A percentile compares a stretch with the other conserved stretches of the same genome.
Evolutionary conservation across 2,797 vertebrate genomes (phyloP).

Genomic region (Crenuchus spilurus): DNA sequence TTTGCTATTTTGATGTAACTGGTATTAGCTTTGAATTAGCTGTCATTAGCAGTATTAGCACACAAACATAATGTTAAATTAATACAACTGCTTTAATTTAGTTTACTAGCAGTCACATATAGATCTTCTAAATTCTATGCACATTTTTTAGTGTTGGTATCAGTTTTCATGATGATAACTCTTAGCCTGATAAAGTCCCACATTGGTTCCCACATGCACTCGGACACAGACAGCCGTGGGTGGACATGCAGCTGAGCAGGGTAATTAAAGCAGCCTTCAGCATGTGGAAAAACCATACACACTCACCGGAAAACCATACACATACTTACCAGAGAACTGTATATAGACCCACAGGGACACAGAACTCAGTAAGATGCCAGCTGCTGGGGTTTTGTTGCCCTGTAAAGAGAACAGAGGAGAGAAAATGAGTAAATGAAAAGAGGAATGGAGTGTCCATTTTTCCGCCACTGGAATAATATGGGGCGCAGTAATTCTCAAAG

Average conservation of each 20-base stretch:
- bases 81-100: no score
- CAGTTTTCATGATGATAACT: no score
- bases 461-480: conserved; percentile 13
- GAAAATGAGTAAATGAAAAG: conserved; percentile 49
- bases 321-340: conserved; percentile 71
- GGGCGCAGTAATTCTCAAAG: conserved; percentile 55
- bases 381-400: conserved; percentile 76
- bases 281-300: conserved; percentile 80
- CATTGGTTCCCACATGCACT: conserved; percentile 68
- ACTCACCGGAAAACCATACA: conserved; percentile 78
- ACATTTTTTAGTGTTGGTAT: no score
- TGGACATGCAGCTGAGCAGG: conserved; percentile 67
- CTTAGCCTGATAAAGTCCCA: not conserved
- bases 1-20: no score
- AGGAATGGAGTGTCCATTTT: conserved; percentile 45
- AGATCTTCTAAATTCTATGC: no score
- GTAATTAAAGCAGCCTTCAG: conserved; percentile 45
- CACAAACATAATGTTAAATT: no score
- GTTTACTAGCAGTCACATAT: no score
- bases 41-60: no score
- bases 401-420: conserved; percentile 68
- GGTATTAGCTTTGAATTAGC: no score
- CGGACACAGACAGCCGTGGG: conserved; percentile 67
- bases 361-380: conserved; percentile 73
- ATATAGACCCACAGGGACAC: conserved; percentile 72